Evolutionary conservation across 2,888 invertebrate species (phyloP).

Genomic region (Epiblema foenella): DNA sequence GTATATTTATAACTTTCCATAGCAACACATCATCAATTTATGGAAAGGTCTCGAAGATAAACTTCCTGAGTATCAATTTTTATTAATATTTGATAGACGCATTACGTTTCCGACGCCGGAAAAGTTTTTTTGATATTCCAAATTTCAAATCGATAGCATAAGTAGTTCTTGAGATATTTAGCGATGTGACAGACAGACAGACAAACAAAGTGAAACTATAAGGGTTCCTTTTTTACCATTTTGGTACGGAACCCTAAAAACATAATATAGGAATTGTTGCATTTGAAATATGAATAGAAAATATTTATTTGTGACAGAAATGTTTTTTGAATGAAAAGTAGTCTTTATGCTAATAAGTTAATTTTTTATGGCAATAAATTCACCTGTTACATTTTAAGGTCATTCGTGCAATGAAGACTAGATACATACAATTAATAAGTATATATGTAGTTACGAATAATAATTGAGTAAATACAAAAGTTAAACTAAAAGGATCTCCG

Average conservation of each 20-base stretch:
- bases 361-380: no score
- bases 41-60: slow-evolving; percentile 22
- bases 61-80: slow-evolving; percentile 35
- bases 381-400: no score
- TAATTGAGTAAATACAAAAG: slow-evolving; percentile 20
- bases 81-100: slow-evolving; percentile 34
- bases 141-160: no score
- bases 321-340: neutral
- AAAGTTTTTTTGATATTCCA: slow-evolving; percentile 17
- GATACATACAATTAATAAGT: neutral
- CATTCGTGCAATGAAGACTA: no score
- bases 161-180: no score
- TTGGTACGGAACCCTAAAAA: neutral
- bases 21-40: slow-evolving; percentile 25
- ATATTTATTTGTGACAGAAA: neutral
- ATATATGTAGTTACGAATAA: neutral
- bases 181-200: no score
- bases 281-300: neutral
- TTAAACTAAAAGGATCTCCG: slow-evolving; percentile 16
- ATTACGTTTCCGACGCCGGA: slow-evolving; percentile 19
- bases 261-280: neutral
- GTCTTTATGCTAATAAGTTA: no score
- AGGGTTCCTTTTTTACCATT: no score
- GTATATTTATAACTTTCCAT: slow-evolving; percentile 26
- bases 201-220: no score